Conservation (phyloP, 2,888 invertebrate genomes). For the Rhorus exstirpatorius region DNA sequence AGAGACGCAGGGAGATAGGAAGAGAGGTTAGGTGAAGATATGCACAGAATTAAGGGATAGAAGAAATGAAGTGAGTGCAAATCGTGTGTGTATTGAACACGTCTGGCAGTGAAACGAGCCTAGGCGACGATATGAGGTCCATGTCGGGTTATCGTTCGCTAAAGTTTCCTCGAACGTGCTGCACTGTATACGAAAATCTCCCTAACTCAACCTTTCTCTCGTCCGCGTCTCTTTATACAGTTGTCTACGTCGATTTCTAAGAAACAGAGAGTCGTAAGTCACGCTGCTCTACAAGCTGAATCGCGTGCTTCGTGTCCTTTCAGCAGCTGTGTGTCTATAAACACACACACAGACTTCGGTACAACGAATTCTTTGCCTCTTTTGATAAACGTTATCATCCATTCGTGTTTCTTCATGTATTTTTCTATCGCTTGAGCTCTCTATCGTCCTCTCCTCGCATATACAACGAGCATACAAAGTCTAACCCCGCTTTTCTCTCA, state of each 20-base stretch:
- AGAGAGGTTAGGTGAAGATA: neutral
- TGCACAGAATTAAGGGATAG: conserved; percentile 43
- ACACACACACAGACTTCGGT: neutral
- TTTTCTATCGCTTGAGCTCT: conserved; percentile 1
- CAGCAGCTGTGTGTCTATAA: neutral
- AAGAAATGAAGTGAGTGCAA: conserved; percentile 28
- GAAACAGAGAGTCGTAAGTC: neutral
- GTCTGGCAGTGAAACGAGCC: conserved; percentile 29
- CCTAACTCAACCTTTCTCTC: conserved; percentile 16
- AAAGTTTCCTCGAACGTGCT: conserved; percentile 66
- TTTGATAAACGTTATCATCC: neutral
- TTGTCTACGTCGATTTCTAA: neutral
- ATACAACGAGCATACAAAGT: conserved; percentile 10
- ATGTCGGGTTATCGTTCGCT: conserved; percentile 67
- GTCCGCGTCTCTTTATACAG: conserved; percentile 6
- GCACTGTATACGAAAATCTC: conserved; percentile 49
- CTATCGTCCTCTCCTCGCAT: conserved; percentile 1
- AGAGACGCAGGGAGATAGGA: neutral
- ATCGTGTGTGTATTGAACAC: conserved; percentile 54
- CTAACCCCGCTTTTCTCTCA: conserved; percentile 3
- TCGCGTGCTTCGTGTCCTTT: neutral
- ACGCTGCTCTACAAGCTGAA: neutral
- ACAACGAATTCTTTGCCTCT: neutral
- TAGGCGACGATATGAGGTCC: conserved; percentile 56
- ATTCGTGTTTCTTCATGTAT: neutral